Evolutionary conservation across 2,888 invertebrate species (phyloP).

Genomic region (Barypeithes pellucidus): DNA sequence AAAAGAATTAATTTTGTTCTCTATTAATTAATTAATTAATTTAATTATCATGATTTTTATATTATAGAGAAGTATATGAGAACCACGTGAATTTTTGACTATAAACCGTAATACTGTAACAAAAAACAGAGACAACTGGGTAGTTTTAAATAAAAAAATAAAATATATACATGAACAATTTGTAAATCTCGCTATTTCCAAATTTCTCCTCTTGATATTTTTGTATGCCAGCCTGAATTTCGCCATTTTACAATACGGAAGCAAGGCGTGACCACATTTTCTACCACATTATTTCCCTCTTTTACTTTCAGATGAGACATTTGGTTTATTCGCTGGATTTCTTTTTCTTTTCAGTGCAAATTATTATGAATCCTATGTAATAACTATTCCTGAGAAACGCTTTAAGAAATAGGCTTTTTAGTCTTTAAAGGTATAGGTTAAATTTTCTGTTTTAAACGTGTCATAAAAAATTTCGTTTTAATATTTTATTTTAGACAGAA

Average conservation of each 20-base stretch:
- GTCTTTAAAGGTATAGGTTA: background rate
- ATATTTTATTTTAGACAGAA: too few species aligned
- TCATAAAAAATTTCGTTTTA: too few species aligned
- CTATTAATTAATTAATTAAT: too few species aligned
- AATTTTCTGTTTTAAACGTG: too few species aligned
- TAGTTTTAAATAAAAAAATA: background rate
- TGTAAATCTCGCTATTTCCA: constrained; percentile 30
- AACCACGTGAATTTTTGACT: too few species aligned
- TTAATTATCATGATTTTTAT: too few species aligned
- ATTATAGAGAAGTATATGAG: too few species aligned
- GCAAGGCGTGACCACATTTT: constrained; percentile 51
- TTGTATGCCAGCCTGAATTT: constrained; percentile 48
- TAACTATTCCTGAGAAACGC: background rate
- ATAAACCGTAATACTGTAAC: too few species aligned
- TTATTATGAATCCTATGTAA: constrained; percentile 8
- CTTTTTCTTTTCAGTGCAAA: constrained; percentile 11
- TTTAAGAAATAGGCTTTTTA: background rate
- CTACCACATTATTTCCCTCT: constrained; percentile 50
- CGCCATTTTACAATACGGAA: constrained; percentile 47
- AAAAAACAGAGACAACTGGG: background rate
- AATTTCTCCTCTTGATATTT: constrained; percentile 42
- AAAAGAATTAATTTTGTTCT: too few species aligned
- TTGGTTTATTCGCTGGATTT: constrained; percentile 44
- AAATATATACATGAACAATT: constrained; percentile 24
- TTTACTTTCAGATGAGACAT: constrained; percentile 44